Percentiles rank a stretch among this genome's conserved stretches.
Evolutionary conservation across 2,797 vertebrate genomes (phyloP).

Genomic region (Neomorphus geoffroyi): DNA sequence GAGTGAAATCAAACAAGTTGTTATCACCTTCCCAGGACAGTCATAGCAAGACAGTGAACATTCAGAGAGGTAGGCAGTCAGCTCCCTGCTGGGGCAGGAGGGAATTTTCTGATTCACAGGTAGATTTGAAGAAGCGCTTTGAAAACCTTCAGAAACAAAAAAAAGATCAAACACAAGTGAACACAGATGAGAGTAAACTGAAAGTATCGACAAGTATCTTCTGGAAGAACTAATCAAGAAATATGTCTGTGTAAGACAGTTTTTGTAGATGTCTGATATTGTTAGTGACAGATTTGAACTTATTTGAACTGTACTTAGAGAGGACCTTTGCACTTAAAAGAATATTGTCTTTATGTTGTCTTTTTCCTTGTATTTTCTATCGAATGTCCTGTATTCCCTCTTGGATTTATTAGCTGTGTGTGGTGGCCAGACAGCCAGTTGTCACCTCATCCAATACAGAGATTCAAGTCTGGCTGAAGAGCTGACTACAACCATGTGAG

Average conservation of each 20-base stretch:
- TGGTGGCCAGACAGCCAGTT: background rate
- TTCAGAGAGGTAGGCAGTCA: background rate
- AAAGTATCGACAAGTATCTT: background rate
- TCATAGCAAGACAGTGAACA: background rate
- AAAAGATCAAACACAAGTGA: background rate
- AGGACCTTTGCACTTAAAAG: background rate
- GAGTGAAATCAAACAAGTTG: background rate
- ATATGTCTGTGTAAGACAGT: background rate
- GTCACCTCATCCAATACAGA: background rate
- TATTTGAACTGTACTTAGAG: background rate
- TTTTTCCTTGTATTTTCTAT: background rate
- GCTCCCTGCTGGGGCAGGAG: background rate
- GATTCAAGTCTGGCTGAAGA: background rate
- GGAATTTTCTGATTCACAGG: background rate
- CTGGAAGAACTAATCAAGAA: background rate
- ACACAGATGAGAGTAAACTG: background rate
- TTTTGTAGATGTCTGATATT: background rate
- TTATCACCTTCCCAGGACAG: background rate
- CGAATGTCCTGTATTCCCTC: background rate
- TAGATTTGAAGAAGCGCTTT: background rate
- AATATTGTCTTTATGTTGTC: background rate
- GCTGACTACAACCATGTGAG: rapidly evolving
- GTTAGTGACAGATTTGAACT: background rate
- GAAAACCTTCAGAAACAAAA: background rate
- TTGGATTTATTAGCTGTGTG: background rate